phyloP scores from a whole-genome alignment of 1,140 invertebrate genomes.

The Lamellibrachia luymesi region DNA sequence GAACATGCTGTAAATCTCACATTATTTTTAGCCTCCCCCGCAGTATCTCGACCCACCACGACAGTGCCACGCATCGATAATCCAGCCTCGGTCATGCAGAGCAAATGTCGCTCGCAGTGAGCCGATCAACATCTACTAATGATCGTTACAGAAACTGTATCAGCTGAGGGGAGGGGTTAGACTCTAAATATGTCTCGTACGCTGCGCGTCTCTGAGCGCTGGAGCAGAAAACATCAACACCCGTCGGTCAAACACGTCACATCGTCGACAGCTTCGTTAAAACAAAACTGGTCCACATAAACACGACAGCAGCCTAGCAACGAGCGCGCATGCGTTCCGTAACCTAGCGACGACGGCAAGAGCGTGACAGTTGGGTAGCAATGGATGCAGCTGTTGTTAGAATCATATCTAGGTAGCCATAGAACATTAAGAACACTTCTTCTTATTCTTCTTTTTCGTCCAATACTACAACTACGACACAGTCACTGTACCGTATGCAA shows the following conservation, averaged over 20 bases:
- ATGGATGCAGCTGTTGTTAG: background rate
- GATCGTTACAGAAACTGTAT: background rate
- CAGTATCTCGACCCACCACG: background rate
- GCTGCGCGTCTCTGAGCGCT: background rate
- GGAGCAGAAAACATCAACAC: background rate
- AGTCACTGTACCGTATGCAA: background rate
- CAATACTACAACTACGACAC: background rate
- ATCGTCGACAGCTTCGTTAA: background rate
- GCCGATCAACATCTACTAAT: background rate
- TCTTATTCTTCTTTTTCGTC: no score
- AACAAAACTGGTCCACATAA: background rate
- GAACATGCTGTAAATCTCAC: background rate
- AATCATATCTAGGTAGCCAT: background rate
- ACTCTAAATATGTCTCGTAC: background rate
- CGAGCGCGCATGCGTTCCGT: background rate
- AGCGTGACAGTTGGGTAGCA: background rate
- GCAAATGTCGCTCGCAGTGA: background rate
- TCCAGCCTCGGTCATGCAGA: background rate
- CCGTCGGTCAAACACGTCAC: background rate
- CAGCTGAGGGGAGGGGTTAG: background rate
- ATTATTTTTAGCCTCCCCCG: background rate
- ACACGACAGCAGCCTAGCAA: background rate
- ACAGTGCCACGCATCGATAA: background rate
- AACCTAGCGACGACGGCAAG: background rate
- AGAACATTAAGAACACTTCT: background rate